Conservation (phyloP, 2,797 vertebrate genomes). For the Phyllotis vaccarum region DNA sequence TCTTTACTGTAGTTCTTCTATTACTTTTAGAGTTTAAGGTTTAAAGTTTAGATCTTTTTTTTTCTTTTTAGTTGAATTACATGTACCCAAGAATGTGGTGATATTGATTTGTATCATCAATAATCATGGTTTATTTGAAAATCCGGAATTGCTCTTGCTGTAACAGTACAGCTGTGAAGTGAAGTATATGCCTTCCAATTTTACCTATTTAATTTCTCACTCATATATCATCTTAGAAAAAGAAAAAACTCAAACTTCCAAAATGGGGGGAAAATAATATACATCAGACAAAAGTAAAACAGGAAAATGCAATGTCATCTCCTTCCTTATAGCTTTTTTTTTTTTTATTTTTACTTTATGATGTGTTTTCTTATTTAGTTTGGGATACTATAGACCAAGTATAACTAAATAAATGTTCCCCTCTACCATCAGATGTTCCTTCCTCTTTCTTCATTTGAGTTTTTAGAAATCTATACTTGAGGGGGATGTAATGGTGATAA, state of each 20-base stretch:
- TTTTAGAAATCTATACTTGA: background rate
- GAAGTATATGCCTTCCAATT: background rate
- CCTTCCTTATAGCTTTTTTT: background rate
- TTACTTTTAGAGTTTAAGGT: background rate
- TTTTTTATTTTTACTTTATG: background rate
- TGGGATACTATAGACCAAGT: background rate
- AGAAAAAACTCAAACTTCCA: background rate
- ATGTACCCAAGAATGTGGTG: background rate
- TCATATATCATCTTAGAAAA: background rate
- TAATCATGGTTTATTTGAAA: background rate
- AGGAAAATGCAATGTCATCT: background rate
- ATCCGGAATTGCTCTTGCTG: background rate
- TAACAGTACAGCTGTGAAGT: background rate
- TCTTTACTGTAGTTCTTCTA: background rate
- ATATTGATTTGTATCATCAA: background rate
- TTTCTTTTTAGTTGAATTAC: background rate
- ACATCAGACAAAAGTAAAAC: background rate
- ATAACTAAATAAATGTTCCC: background rate
- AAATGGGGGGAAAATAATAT: background rate
- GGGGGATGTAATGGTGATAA: background rate
- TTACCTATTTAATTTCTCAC: background rate
- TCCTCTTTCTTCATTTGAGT: background rate
- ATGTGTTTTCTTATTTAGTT: background rate
- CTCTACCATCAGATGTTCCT: background rate
- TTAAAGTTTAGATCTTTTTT: background rate